These are phyloP conservation scores for Rhinichthys osculus DNA, from an alignment of 2,797 vertebrate species.

Conservation along the genomic window DNA sequence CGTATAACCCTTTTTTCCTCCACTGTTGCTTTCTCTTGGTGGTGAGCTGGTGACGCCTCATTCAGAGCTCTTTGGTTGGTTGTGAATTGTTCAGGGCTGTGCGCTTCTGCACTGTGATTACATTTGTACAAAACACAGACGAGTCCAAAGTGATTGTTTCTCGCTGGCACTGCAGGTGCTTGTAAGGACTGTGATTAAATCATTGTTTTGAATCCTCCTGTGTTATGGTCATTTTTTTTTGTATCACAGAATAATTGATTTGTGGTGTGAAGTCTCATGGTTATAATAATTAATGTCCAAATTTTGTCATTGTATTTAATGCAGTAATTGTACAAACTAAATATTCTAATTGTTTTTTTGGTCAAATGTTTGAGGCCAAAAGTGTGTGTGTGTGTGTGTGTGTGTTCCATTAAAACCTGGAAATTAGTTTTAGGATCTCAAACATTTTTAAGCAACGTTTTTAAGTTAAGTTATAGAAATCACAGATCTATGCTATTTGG, in stretches of 20 bases:
- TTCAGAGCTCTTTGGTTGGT: conserved; percentile 18
- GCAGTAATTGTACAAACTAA: conserved; percentile 12
- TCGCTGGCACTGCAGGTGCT: conserved; percentile 60
- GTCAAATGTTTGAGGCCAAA: not conserved
- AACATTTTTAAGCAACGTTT: too few relatives aligned
- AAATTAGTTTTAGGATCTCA: not conserved
- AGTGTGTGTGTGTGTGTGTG: too few relatives aligned
- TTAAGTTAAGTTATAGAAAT: not conserved
- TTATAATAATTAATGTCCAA: conserved; percentile 3
- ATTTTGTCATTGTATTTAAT: conserved; percentile 32
- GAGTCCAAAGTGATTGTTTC: conserved; percentile 59
- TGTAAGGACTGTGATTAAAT: conserved; percentile 68
- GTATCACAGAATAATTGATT: conserved; percentile 29
- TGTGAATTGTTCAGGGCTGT: conserved; percentile 45
- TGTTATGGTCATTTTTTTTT: conserved; percentile 44
- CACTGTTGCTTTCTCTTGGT: conserved; percentile 22
- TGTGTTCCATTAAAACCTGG: not conserved
- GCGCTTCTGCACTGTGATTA: conserved; percentile 60
- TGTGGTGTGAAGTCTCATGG: not conserved
- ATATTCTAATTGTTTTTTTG: not conserved
- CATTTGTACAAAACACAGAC: conserved; percentile 50
- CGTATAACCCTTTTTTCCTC: not conserved
- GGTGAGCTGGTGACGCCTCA: conserved; percentile 5
- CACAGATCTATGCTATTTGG: not conserved
- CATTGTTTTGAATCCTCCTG: conserved; percentile 58